phyloP scores from a whole-genome alignment of 2,113 vertebrate genomes.

The Ptychochromis oligacanthus region DNA sequence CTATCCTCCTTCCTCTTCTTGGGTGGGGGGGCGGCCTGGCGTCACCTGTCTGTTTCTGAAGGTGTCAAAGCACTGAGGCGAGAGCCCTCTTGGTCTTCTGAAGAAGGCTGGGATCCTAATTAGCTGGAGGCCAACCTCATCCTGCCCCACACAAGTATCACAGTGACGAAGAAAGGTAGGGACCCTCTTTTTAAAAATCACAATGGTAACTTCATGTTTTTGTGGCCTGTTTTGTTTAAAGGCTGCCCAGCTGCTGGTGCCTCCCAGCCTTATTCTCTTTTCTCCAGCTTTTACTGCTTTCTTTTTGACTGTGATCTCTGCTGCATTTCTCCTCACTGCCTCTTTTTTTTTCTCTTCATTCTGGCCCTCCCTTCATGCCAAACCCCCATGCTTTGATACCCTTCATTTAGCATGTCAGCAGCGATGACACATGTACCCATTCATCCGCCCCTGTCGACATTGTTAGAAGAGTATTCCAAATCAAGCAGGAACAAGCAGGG shows the following conservation, averaged over 20 bases:
- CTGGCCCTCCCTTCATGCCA: slow-evolving; percentile 34
- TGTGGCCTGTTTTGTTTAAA: slow-evolving; percentile 28
- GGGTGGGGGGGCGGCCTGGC: slow-evolving; percentile 33
- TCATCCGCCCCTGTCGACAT: slow-evolving; percentile 49
- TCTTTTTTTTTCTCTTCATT: slow-evolving; percentile 14
- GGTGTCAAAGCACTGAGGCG: slow-evolving; percentile 52
- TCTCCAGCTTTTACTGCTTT: neutral
- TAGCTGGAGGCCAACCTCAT: slow-evolving; percentile 36
- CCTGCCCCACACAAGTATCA: slow-evolving; percentile 4
- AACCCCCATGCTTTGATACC: slow-evolving; percentile 64
- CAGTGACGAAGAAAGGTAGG: slow-evolving; percentile 13
- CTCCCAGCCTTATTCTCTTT: neutral
- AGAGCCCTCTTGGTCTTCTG: slow-evolving; percentile 13
- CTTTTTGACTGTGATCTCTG: slow-evolving; percentile 10
- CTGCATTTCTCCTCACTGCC: neutral
- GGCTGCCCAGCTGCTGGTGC: slow-evolving; percentile 14
- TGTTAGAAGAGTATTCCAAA: slow-evolving; percentile 52
- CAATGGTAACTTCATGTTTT: slow-evolving; percentile 23
- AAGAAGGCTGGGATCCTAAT: slow-evolving; percentile 53
- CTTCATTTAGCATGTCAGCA: slow-evolving; percentile 73
- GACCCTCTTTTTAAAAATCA: neutral
- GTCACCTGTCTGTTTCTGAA: slow-evolving; percentile 59
- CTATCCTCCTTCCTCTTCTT: neutral
- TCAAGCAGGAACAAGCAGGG: slow-evolving; percentile 71
- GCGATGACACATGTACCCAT: slow-evolving; percentile 68